These are phyloP conservation scores for Phalacrocorax pelagicus DNA, from an alignment of 2,113 vertebrate species.

Conservation along the genomic window DNA sequence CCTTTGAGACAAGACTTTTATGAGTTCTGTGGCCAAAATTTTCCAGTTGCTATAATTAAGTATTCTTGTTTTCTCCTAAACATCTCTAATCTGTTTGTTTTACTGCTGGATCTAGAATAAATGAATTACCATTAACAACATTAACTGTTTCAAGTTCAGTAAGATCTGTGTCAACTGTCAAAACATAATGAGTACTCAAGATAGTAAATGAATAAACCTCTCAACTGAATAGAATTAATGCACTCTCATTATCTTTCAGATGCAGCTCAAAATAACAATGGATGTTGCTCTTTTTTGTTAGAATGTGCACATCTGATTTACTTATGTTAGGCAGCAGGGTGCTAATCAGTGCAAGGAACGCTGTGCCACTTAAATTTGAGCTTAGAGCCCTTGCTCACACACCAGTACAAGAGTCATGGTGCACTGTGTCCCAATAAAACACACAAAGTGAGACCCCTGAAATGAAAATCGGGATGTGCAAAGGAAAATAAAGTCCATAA, in stretches of 20 bases:
- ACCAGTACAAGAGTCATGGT: background rate
- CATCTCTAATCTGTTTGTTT: constrained; percentile 58
- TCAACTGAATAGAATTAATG: constrained; percentile 34
- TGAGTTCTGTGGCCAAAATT: background rate
- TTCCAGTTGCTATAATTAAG: constrained; percentile 13
- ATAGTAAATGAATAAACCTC: constrained; percentile 23
- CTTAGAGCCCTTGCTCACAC: background rate
- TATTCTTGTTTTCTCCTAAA: constrained; percentile 10
- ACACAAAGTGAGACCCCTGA: background rate
- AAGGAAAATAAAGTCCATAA: background rate
- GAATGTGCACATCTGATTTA: constrained; percentile 21
- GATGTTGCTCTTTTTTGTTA: constrained; percentile 35
- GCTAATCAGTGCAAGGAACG: background rate
- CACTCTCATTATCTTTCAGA: constrained; percentile 58
- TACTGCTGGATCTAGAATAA: constrained; percentile 56
- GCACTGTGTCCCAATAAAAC: background rate
- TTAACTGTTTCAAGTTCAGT: constrained; percentile 63
- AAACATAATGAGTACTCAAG: constrained; percentile 39
- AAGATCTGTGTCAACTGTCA: constrained; percentile 52
- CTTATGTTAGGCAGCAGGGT: background rate
- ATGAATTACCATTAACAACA: constrained; percentile 53
- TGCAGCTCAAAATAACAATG: constrained; percentile 33
- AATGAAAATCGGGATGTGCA: background rate
- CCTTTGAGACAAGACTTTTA: background rate
- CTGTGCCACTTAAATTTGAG: background rate